Percentiles rank a stretch among this genome's conserved stretches.
Evolutionary conservation across 1,140 invertebrate genomes (phyloP).

Genomic region (Ostrea edulis): DNA sequence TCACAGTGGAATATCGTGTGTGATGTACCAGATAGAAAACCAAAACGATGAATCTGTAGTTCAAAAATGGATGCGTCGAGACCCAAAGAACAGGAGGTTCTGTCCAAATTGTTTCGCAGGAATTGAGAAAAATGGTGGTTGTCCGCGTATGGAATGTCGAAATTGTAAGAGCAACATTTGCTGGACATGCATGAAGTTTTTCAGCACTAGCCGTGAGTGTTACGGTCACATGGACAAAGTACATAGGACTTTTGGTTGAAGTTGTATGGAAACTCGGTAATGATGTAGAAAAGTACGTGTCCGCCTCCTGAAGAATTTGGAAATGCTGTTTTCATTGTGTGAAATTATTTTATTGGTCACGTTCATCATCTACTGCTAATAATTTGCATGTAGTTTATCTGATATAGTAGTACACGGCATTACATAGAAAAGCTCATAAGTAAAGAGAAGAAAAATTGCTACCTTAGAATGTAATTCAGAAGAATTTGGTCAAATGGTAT

Average conservation of each 20-base stretch:
- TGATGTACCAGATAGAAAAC: conserved; percentile 58
- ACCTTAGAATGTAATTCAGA: no score
- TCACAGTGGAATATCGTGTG: conserved; percentile 70
- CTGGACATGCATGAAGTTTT: conserved; percentile 67
- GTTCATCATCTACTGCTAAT: no score
- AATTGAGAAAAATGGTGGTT: conserved; percentile 70
- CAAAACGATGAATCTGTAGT: conserved; percentile 41
- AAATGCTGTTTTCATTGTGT: no score
- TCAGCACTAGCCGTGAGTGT: conserved; percentile 45
- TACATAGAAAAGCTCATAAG: no score
- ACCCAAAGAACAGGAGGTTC: conserved; percentile 57
- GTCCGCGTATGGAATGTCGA: conserved; percentile 66
- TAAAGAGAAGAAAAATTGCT: no score
- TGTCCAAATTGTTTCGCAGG: conserved; percentile 68
- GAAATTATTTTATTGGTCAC: no score
- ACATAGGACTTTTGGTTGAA: conserved; percentile 62
- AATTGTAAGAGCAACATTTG: conserved; percentile 66
- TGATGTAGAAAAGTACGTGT: no score
- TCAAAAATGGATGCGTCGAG: conserved; percentile 54
- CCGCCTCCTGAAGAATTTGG: no score
- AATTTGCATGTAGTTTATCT: no score
- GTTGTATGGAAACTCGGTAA: no score
- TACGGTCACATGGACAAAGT: conserved; percentile 63
- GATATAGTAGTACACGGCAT: no score
- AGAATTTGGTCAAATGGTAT: no score